phyloP scores from a whole-genome alignment of 2,113 vertebrate genomes.

The Phyllopteryx taeniolatus region DNA sequence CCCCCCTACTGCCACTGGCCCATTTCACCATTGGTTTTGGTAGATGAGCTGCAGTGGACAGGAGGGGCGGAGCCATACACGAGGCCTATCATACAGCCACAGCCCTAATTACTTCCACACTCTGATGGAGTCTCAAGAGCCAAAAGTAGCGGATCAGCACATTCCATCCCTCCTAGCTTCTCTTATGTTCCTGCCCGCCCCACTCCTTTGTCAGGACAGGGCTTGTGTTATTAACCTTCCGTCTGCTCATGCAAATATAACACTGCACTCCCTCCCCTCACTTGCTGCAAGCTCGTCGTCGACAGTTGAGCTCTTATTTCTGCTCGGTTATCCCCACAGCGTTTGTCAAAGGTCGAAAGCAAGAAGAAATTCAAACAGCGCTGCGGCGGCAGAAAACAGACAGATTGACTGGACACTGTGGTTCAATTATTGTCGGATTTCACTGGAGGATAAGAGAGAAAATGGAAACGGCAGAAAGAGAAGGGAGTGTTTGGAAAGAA shows the following conservation, averaged over 20 bases:
- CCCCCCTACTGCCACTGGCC: slow-evolving; percentile 5
- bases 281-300: slow-evolving; percentile 28
- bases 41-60: slow-evolving; percentile 36
- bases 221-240: slow-evolving; percentile 74
- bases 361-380: slow-evolving; percentile 6
- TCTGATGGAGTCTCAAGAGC: slow-evolving; percentile 60
- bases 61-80: slow-evolving; percentile 34
- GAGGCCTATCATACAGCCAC: slow-evolving; percentile 54
- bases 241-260: slow-evolving; percentile 70
- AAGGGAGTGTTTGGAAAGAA: not conserved
- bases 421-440: slow-evolving; percentile 39
- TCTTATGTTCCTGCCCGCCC: slow-evolving; percentile 31
- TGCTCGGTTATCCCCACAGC: slow-evolving; percentile 37
- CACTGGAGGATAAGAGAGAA: slow-evolving; percentile 13
- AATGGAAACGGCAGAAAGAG: not conserved
- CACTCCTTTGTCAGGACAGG: slow-evolving; percentile 62
- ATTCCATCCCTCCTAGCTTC: slow-evolving; percentile 59
- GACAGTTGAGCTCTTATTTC: slow-evolving; percentile 43
- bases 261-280: slow-evolving; percentile 26
- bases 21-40: slow-evolving; percentile 37
- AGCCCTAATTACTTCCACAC: slow-evolving; percentile 60
- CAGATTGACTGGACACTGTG: slow-evolving; percentile 12
- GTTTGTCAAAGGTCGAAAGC: slow-evolving; percentile 17
- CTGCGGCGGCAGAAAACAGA: slow-evolving; percentile 1
- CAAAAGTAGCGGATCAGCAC: slow-evolving; percentile 66